Conservation (phyloP, 2,797 vertebrate genomes). For the Alca torda region DNA sequence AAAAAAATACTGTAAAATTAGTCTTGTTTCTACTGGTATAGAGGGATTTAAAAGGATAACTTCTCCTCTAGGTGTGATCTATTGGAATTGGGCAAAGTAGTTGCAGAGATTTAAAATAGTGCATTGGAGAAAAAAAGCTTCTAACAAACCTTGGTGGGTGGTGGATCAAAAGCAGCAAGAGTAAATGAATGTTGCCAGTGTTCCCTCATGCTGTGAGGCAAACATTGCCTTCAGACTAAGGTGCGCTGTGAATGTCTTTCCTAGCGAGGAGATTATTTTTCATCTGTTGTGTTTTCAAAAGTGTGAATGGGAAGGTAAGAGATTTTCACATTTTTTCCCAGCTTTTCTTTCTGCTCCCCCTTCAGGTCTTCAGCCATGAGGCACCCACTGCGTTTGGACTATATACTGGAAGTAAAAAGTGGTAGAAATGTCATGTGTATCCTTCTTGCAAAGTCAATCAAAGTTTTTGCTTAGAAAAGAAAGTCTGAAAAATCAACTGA, state of each 20-base stretch:
- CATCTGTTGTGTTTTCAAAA: neutral
- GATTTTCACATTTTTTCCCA: neutral
- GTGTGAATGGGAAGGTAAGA: neutral
- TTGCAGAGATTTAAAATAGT: neutral
- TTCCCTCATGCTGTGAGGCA: neutral
- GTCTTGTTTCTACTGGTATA: neutral
- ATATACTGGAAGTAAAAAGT: neutral
- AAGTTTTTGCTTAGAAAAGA: neutral
- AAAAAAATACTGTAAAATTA: neutral
- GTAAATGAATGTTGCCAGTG: rapidly evolving
- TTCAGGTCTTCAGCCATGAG: neutral
- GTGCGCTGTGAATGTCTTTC: neutral
- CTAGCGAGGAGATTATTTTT: neutral
- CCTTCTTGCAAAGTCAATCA: neutral
- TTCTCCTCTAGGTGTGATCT: neutral
- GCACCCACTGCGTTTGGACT: neutral
- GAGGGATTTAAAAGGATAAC: neutral
- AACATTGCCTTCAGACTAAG: neutral
- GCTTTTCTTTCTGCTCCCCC: neutral
- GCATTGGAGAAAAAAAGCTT: neutral
- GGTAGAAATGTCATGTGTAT: neutral
- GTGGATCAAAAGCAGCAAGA: neutral
- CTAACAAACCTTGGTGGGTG: neutral
- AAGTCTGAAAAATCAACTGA: neutral
- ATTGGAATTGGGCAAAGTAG: neutral